A percentile compares a stretch with the other conserved stretches of the same genome.
Evolutionary conservation across 2,888 invertebrate genomes (phyloP).

Genomic region (Tolmerus cingulatus): DNA sequence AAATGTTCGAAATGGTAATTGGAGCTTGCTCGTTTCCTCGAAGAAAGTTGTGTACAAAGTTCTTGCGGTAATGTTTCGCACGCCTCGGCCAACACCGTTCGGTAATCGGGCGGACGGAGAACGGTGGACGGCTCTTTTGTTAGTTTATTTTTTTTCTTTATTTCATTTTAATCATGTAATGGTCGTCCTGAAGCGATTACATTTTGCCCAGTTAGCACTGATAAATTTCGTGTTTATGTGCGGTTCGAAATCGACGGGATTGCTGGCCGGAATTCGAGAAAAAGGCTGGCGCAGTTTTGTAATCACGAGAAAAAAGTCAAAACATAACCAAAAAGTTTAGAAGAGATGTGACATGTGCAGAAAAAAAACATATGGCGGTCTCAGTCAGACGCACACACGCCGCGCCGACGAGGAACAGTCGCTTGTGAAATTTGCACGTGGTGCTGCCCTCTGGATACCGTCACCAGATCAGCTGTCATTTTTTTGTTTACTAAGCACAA

Average conservation of each 20-base stretch:
- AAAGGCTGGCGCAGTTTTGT: slow-evolving; percentile 23
- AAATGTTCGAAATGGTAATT: slow-evolving; percentile 32
- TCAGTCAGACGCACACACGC: slow-evolving; percentile 9
- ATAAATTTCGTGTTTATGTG: neutral
- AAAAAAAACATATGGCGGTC: slow-evolving; percentile 22
- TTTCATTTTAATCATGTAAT: neutral
- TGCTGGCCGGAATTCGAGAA: neutral
- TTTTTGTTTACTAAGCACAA: neutral
- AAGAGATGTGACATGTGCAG: slow-evolving; percentile 46
- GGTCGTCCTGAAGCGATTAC: neutral
- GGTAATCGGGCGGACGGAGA: neutral
- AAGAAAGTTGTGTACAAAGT: slow-evolving; percentile 21
- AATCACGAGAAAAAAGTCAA: slow-evolving; percentile 45
- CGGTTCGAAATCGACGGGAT: neutral
- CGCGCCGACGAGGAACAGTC: neutral
- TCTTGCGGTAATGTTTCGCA: neutral
- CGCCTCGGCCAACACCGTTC: neutral
- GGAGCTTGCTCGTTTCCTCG: neutral
- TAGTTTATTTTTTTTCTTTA: slow-evolving; percentile 1
- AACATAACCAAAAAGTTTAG: slow-evolving; percentile 48
- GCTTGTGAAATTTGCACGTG: slow-evolving; percentile 15
- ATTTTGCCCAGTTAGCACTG: neutral
- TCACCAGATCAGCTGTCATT: neutral
- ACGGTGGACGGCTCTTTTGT: neutral
- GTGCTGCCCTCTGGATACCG: neutral